These are phyloP conservation scores for Monarcha castaneiventris DNA, from an alignment of 2,113 vertebrate species.

Conservation along the genomic window DNA sequence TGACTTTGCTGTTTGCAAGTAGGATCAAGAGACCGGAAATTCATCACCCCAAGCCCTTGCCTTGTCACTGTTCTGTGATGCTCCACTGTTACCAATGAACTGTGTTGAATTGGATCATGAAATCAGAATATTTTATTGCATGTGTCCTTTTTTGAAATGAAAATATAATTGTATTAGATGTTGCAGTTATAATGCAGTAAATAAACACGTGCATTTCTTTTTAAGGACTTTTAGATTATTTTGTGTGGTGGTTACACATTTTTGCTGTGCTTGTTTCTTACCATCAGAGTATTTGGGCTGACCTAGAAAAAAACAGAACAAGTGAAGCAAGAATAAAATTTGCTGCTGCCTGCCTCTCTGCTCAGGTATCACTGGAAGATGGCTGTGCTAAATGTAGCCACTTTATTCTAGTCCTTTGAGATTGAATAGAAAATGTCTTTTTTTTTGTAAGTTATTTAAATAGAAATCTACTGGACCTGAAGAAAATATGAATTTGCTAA, in stretches of 20 bases:
- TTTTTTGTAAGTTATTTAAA: neutral
- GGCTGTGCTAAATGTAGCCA: neutral
- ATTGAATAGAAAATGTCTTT: neutral
- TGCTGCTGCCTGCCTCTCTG: neutral
- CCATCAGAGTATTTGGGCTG: neutral
- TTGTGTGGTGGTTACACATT: neutral
- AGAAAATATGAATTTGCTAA: neutral
- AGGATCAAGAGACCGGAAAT: slow-evolving; percentile 25
- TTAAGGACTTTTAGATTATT: slow-evolving; percentile 10
- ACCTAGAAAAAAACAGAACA: neutral
- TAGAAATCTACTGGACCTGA: neutral
- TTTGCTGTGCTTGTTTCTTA: neutral
- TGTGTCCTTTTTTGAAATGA: slow-evolving; percentile 14
- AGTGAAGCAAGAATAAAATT: neutral
- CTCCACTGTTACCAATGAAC: neutral
- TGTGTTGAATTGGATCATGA: neutral
- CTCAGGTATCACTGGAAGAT: neutral
- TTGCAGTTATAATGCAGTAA: slow-evolving; percentile 8
- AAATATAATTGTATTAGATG: neutral
- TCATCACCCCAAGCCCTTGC: neutral
- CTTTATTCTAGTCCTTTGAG: neutral
- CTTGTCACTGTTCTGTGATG: neutral
- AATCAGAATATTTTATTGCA: slow-evolving; percentile 21
- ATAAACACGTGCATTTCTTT: slow-evolving; percentile 50
- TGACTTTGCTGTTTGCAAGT: slow-evolving; percentile 26